Conservation (phyloP, 1,140 invertebrate genomes). For the Macrosteles quadrilineatus region DNA sequence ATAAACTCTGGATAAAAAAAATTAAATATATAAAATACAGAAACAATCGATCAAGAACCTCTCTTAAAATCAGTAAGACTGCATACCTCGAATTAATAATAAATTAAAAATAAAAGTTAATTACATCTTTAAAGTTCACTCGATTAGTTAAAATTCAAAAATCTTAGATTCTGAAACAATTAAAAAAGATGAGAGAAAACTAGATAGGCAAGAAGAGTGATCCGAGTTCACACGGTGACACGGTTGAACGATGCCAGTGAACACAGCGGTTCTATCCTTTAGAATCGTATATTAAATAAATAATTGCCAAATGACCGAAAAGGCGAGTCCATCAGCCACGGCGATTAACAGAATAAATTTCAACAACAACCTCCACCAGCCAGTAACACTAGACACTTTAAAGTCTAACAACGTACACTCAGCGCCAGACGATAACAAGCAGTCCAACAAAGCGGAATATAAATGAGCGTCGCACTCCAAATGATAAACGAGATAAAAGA, state of each 20-base stretch:
- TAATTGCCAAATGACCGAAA: neutral
- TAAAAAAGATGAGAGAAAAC: neutral
- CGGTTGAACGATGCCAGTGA: neutral
- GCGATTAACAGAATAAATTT: slow-evolving; percentile 16
- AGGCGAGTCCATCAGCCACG: slow-evolving; percentile 17
- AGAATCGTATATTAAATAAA: slow-evolving; percentile 19
- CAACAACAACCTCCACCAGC: slow-evolving; percentile 23
- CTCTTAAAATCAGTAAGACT: too few relatives aligned
- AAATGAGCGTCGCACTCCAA: neutral
- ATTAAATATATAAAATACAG: too few relatives aligned
- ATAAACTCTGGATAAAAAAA: too few relatives aligned
- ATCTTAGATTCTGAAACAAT: neutral
- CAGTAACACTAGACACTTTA: slow-evolving; percentile 25
- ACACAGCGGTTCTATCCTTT: slow-evolving; percentile 16
- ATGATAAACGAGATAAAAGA: slow-evolving; percentile 19
- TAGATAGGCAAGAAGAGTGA: slow-evolving; percentile 7
- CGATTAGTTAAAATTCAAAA: too few relatives aligned
- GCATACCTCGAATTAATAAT: too few relatives aligned
- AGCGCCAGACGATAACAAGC: slow-evolving; percentile 16
- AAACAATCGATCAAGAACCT: too few relatives aligned
- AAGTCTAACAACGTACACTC: slow-evolving; percentile 20
- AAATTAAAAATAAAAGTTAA: too few relatives aligned
- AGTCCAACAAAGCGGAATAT: slow-evolving; percentile 20
- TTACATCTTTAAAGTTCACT: too few relatives aligned
- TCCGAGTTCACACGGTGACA: neutral